Evolutionary conservation across 1,140 invertebrate species (phyloP).

Genomic region (Nomia melanderi): DNA sequence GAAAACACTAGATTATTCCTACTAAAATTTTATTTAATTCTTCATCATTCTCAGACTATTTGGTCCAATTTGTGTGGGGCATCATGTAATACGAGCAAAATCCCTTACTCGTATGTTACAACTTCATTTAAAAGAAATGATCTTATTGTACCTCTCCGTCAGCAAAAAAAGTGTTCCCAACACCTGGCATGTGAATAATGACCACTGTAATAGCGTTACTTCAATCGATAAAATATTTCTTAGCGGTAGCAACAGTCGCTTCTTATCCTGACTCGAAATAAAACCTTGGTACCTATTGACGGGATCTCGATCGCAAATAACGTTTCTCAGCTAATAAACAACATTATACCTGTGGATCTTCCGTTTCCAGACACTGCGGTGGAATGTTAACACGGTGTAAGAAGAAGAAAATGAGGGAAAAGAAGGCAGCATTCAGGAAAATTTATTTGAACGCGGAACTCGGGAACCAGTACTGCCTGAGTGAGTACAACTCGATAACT

Average conservation of each 20-base stretch:
- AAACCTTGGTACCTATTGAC: neutral
- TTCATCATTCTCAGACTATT: too few species aligned
- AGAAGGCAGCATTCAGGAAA: slow-evolving; percentile 15
- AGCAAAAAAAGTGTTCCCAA: neutral
- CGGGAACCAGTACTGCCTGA: slow-evolving; percentile 7
- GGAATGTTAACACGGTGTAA: slow-evolving; percentile 32
- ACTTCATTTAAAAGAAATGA: too few species aligned
- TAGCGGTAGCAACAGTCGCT: neutral
- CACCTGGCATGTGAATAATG: neutral
- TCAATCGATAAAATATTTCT: neutral
- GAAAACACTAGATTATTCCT: too few species aligned
- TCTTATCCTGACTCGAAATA: neutral
- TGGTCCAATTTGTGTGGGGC: too few species aligned
- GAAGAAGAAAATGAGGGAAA: slow-evolving; percentile 19
- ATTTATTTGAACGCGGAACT: slow-evolving; percentile 41
- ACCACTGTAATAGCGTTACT: neutral
- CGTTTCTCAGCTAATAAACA: slow-evolving; percentile 24
- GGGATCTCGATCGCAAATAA: neutral
- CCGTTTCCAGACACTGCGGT: slow-evolving; percentile 15
- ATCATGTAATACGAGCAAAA: too few species aligned
- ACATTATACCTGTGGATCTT: slow-evolving; percentile 25
- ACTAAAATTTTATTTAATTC: too few species aligned
- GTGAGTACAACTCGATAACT: slow-evolving; percentile 21
- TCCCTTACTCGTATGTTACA: too few species aligned
- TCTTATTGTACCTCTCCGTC: too few species aligned